phyloP scores from a whole-genome alignment of 2,888 invertebrate species.

The Lapara coniferarum region DNA sequence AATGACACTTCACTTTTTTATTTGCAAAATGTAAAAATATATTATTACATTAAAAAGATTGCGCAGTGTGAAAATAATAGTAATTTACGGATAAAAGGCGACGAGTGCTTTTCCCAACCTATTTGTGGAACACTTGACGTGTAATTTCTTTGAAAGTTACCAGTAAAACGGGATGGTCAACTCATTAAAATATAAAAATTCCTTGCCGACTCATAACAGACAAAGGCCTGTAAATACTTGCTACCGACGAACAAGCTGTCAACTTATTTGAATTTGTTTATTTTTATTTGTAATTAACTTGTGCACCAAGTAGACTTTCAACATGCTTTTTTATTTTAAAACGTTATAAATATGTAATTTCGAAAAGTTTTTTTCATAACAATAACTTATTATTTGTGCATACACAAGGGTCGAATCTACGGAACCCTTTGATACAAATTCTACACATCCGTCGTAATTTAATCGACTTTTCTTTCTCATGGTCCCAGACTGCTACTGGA shows the following conservation, averaged over 20 bases:
- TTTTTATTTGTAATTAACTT: constrained; percentile 19
- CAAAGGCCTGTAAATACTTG: not conserved
- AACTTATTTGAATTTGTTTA: not conserved
- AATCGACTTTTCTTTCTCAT: constrained; percentile 78
- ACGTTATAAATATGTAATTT: not conserved
- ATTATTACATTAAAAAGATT: constrained; percentile 21
- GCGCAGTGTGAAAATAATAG: constrained; percentile 14
- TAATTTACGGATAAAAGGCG: constrained; percentile 20
- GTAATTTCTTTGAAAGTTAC: constrained; percentile 21
- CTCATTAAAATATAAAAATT: constrained; percentile 13
- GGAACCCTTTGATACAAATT: constrained; percentile 56
- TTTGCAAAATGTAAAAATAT: constrained; percentile 19
- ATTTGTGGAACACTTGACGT: not conserved
- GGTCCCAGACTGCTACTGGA: constrained; percentile 77
- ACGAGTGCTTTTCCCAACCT: constrained; percentile 19
- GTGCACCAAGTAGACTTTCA: constrained; percentile 1
- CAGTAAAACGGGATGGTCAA: constrained; percentile 16
- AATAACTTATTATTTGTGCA: too few species aligned
- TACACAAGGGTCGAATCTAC: constrained; percentile 31
- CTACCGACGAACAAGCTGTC: not conserved
- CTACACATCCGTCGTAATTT: constrained; percentile 55
- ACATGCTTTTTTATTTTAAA: not conserved
- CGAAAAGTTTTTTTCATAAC: not conserved
- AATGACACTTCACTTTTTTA: constrained; percentile 24
- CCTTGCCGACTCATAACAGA: not conserved